Percentiles rank a stretch among this genome's conserved stretches.
phyloP scores from a whole-genome alignment of 2,113 vertebrate species.

The Scolopax mira region DNA sequence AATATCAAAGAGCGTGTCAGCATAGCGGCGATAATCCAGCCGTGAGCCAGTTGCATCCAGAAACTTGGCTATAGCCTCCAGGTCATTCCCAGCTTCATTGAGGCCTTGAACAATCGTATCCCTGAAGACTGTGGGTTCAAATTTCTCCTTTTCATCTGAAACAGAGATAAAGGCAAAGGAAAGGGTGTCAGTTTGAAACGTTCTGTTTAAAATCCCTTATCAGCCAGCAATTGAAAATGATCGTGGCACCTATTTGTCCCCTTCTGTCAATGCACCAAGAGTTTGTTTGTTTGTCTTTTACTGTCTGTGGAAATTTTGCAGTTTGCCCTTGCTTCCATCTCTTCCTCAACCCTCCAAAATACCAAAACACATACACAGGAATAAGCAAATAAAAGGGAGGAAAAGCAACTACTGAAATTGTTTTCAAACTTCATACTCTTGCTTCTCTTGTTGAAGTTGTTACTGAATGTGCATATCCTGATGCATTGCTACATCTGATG shows the following conservation, averaged over 20 bases:
- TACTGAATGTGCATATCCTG: neutral
- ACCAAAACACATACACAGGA: neutral
- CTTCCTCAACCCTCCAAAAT: neutral
- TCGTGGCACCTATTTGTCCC: neutral
- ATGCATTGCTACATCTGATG: neutral
- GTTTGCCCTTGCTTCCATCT: neutral
- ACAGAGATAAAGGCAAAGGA: neutral
- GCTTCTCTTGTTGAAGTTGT: neutral
- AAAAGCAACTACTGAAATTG: neutral
- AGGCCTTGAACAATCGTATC: slow-evolving; percentile 90
- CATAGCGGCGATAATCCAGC: slow-evolving; percentile 93
- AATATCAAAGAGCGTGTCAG: slow-evolving; percentile 92
- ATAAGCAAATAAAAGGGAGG: neutral
- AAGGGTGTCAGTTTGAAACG: neutral
- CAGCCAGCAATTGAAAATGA: neutral
- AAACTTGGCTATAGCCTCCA: slow-evolving; percentile 92
- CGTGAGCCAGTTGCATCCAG: slow-evolving; percentile 87
- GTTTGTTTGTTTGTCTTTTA: neutral
- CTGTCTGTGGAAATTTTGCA: neutral
- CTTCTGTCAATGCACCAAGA: neutral
- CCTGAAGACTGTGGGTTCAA: slow-evolving; percentile 93
- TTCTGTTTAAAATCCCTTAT: neutral
- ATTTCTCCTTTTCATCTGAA: slow-evolving; percentile 97
- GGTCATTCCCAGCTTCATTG: slow-evolving; percentile 87
- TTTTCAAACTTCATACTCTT: neutral